Evolutionary conservation across 2,888 invertebrate genomes (phyloP), one percentile per base, ranked within the genome.

Genomic region (Sphecodes monilicornis): DNA sequence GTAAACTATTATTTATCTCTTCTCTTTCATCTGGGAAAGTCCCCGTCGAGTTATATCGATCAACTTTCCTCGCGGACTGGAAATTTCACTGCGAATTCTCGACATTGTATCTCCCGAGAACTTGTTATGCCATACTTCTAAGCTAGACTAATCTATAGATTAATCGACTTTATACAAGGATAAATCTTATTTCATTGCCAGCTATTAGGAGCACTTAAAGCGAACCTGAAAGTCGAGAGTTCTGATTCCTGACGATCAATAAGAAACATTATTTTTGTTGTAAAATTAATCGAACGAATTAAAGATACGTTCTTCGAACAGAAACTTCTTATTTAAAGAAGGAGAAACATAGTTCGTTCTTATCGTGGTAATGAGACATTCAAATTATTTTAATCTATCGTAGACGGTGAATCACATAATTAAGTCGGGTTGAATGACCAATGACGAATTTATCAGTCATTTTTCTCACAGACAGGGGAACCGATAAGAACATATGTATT

Each of bases 1-100:
- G 54, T 68, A 68, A 80, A 79, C 82, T 64, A 75, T 46, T 32
- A 46, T 72, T 81, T 76, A 81, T 76, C 71, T 46, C 60, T 60
- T 69, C 70, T 70, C 75, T 54, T 43, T 6, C n/a, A n/a, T 11
- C 26, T 26, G 50, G 26, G 57, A 41, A 54, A 64, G 64, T 64
- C 29, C 32, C 18, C 22, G 10, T 8, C 22, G 64, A 22, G 6
- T 32, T 32, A 64, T 36, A 32, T 64, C 64, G 64, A 32, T 18
- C 64, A 64, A 64, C 64, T 64, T 64, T 64, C 64, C 32, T 22
- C 64, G 32, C 22, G 1, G 32, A 36, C 32, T 64, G 32, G 64
- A 22, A 32, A 64, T 64, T 64, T 32, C 29, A 32, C 64, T 36
- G 64, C 16, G 64, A 64, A 36, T 64, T 64, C 32, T 22, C 64